These are phyloP conservation scores for Polydrusus pterygomalis DNA, from an alignment of 2,888 invertebrate genomes.

Conservation along the genomic window DNA sequence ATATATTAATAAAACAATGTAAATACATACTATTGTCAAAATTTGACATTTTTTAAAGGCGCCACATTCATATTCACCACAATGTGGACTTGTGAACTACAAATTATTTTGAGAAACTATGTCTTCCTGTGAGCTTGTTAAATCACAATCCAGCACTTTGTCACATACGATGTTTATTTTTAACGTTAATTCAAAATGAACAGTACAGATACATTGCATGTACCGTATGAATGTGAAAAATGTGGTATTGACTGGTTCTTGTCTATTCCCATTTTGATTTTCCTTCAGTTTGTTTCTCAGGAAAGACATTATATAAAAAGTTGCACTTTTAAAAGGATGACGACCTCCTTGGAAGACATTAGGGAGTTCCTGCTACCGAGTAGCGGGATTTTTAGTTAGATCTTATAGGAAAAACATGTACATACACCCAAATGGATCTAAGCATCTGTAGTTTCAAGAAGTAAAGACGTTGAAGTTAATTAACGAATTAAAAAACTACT, in stretches of 20 bases:
- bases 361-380: background rate
- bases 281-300: conserved; percentile 39
- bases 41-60: no score
- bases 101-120: no score
- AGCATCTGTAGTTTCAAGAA: no score
- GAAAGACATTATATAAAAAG: conserved; percentile 38
- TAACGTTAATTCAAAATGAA: background rate
- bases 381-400: background rate
- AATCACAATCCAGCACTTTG: no score
- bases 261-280: conserved; percentile 54
- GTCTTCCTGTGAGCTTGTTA: no score
- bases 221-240: conserved; percentile 51
- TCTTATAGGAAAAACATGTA: no score
- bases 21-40: no score
- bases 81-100: no score
- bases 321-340: conserved; percentile 23
- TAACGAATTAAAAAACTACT: no score
- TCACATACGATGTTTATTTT: background rate
- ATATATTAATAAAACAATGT: conserved; percentile 5
- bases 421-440: no score
- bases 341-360: conserved; percentile 18
- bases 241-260: conserved; percentile 52
- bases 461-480: no score
- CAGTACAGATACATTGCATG: conserved; percentile 24
- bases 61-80: no score